Percentiles rank a stretch among this genome's conserved stretches.
These are phyloP conservation scores for Tyria jacobaeae DNA, from an alignment of 2,888 invertebrate genomes.

Conservation along the genomic window DNA sequence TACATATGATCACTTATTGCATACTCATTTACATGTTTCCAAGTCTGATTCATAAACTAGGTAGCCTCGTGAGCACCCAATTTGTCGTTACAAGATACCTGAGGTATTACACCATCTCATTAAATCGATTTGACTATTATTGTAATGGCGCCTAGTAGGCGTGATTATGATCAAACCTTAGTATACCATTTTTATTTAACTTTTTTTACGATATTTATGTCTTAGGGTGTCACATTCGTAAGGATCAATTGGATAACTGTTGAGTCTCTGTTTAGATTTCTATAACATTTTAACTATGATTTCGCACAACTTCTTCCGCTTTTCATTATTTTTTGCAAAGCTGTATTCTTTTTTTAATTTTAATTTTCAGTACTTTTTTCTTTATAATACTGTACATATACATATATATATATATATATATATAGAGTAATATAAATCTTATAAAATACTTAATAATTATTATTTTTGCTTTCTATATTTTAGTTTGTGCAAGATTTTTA, in stretches of 20 bases:
- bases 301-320: background rate
- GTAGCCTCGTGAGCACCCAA: background rate
- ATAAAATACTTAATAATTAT: too few species aligned
- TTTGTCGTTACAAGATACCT: constrained; percentile 23
- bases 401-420: too few species aligned
- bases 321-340: background rate
- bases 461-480: too few species aligned
- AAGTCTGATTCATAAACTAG: constrained; percentile 2
- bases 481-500: too few species aligned
- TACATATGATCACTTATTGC: background rate
- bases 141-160: constrained; percentile 19
- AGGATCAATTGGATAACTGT: background rate
- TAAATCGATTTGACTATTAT: constrained; percentile 22
- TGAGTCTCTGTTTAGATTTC: background rate
- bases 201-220: background rate
- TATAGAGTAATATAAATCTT: too few species aligned
- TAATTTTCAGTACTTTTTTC: too few species aligned
- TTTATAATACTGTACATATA: too few species aligned
- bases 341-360: too few species aligned
- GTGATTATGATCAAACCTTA: constrained; percentile 20
- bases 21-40: constrained; percentile 2
- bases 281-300: background rate
- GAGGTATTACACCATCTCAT: constrained; percentile 32
- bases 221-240: background rate
- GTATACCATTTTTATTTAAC: background rate